phyloP scores from a whole-genome alignment of 2,113 vertebrate species.

The Actinemys pallida region DNA sequence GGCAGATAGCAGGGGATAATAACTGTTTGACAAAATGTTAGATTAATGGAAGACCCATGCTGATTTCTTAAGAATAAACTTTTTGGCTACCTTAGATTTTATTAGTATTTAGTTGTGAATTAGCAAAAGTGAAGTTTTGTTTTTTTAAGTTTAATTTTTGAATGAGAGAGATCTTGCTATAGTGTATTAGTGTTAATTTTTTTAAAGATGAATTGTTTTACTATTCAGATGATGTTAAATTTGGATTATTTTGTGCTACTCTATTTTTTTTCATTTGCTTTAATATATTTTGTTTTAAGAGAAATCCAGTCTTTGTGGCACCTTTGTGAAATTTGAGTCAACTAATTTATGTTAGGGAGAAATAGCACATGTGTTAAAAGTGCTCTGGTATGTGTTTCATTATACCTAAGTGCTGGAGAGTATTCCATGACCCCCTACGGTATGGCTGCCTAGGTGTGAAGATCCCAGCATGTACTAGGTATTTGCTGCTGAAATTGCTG shows the following conservation, averaged over 20 bases:
- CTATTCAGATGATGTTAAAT: not conserved
- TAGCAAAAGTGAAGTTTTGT: not conserved
- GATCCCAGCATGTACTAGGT: not conserved
- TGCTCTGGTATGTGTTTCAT: not conserved
- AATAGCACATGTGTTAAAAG: not conserved
- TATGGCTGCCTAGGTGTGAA: not conserved
- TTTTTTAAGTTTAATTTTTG: not conserved
- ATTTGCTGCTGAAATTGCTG: not conserved
- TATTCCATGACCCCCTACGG: not conserved
- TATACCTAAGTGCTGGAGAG: not conserved
- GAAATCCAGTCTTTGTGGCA: not conserved
- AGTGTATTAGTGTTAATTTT: not conserved
- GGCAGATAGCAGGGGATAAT: not conserved
- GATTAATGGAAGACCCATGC: not conserved
- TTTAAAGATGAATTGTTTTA: not conserved
- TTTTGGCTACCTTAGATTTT: not conserved
- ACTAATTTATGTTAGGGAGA: not conserved
- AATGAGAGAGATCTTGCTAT: not conserved
- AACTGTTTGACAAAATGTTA: not conserved
- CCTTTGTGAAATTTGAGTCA: not conserved
- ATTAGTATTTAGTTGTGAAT: slow-evolving; percentile 14
- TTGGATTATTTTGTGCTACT: not conserved
- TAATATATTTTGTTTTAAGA: not conserved
- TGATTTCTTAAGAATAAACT: slow-evolving; percentile 44
- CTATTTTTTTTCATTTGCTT: not conserved